phyloP scores from a whole-genome alignment of 64 coral and sea anemone species.

The Dendrophyllia cribrosa region DNA sequence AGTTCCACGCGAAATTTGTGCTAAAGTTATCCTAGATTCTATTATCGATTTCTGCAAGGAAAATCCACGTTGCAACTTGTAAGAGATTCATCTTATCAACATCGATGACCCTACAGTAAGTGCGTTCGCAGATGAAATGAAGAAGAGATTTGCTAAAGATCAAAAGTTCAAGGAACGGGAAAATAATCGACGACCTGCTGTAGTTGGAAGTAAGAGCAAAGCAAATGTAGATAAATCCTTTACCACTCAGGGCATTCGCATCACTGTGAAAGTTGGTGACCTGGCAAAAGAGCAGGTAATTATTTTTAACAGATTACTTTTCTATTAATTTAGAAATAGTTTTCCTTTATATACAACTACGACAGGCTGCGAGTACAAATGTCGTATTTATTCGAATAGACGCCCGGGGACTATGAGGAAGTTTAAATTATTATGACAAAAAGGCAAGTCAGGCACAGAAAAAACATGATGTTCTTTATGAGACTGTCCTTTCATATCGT shows the following conservation, averaged over 20 bases:
- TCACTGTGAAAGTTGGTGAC: slow-evolving; percentile 51
- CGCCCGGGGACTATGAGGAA: no score
- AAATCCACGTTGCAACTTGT: slow-evolving; percentile 7
- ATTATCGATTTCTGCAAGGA: slow-evolving; percentile 54
- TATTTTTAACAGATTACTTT: neutral
- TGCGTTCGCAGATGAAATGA: slow-evolving; percentile 71
- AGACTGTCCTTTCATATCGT: no score
- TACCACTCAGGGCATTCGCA: slow-evolving; percentile 50
- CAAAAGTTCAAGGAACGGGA: slow-evolving; percentile 13
- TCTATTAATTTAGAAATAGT: neutral
- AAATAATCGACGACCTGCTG: neutral
- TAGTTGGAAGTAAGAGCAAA: neutral
- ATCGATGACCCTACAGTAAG: slow-evolving; percentile 59
- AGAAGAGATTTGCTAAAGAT: slow-evolving; percentile 48
- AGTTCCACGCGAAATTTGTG: slow-evolving; percentile 71
- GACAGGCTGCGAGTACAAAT: no score
- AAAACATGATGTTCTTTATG: no score
- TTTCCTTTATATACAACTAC: no score
- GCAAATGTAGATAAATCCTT: neutral
- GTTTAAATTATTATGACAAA: no score
- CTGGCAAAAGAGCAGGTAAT: slow-evolving; percentile 63
- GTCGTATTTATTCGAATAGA: no score
- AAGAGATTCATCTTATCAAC: slow-evolving; percentile 83
- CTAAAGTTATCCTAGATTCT: slow-evolving; percentile 49
- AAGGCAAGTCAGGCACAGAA: no score